Conservation (phyloP, 2,113 vertebrate genomes). For the Eira barbara region DNA sequence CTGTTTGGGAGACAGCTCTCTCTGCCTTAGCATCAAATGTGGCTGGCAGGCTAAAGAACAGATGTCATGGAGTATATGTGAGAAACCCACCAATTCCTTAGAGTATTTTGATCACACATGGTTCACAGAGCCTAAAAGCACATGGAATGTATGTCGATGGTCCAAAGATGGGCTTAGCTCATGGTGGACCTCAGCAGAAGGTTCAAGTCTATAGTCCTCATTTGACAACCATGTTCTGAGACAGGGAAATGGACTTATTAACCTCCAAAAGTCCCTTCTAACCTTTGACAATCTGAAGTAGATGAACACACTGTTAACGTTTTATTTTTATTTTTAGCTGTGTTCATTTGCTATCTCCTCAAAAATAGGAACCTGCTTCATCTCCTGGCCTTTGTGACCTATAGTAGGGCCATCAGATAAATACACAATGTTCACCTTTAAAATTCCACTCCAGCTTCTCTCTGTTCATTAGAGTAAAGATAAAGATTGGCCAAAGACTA, state of each 20-base stretch:
- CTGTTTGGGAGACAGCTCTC: constrained; percentile 52
- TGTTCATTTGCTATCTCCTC: background rate
- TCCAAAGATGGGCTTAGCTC: background rate
- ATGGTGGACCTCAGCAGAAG: background rate
- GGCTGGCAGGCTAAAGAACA: constrained; percentile 66
- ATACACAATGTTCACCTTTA: background rate
- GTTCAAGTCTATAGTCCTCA: background rate
- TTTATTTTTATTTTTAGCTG: background rate
- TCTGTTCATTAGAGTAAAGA: background rate
- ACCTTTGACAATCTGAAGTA: background rate
- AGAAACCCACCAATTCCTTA: constrained; percentile 43
- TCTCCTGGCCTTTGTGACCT: background rate
- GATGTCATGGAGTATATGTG: constrained; percentile 54
- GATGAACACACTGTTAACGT: background rate
- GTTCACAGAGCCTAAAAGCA: constrained; percentile 6
- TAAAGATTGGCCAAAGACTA: background rate
- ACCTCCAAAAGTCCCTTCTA: background rate
- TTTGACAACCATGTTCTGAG: background rate
- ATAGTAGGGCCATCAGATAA: background rate
- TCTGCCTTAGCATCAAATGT: constrained; percentile 31
- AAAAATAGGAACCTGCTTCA: background rate
- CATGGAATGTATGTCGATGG: background rate
- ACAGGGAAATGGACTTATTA: background rate
- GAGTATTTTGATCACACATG: background rate
- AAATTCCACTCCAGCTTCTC: background rate